A percentile compares a stretch with the other conserved stretches of the same genome.
phyloP scores from a whole-genome alignment of 92 coral and sea anemone genomes.

The Epizoanthus ramosus region DNA sequence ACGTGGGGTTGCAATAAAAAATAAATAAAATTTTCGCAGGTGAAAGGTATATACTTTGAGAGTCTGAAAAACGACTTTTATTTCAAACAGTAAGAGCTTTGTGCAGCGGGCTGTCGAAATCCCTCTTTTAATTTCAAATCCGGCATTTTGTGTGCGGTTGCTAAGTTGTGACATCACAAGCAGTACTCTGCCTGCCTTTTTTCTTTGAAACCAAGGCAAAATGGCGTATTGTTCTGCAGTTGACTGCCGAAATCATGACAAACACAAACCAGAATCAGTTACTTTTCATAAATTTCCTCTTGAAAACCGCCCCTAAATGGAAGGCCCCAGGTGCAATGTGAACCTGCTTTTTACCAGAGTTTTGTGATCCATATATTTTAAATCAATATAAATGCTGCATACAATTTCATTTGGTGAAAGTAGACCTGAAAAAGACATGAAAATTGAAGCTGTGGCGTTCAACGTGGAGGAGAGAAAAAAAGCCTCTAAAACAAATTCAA shows the following conservation, averaged over 20 bases:
- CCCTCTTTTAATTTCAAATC: slow-evolving; percentile 23
- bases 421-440: slow-evolving; percentile 5
- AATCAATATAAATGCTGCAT: too few relatives aligned
- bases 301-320: slow-evolving; percentile 17
- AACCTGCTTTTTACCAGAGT: too few relatives aligned
- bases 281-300: slow-evolving; percentile 21
- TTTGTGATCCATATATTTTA: too few relatives aligned
- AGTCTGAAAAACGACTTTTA: slow-evolving; percentile 18
- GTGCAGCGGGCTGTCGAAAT: slow-evolving; percentile 25
- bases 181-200: slow-evolving; percentile 24
- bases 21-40: slow-evolving; percentile 20
- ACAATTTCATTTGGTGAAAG: too few relatives aligned
- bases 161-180: slow-evolving; percentile 14
- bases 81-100: slow-evolving; percentile 21
- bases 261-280: slow-evolving; percentile 20
- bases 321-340: too few relatives aligned
- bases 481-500: slow-evolving; percentile 38
- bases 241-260: slow-evolving; percentile 17
- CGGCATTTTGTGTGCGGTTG: slow-evolving; percentile 21
- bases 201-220: slow-evolving; percentile 8
- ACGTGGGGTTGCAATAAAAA: too few relatives aligned
- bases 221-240: slow-evolving; percentile 14
- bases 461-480: slow-evolving; percentile 49
- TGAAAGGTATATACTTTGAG: slow-evolving; percentile 20
- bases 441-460: slow-evolving; percentile 6